Evolutionary conservation across 1,140 invertebrate genomes (phyloP), one percentile per base, ranked within the genome.

Genomic region (Drosophila kanapiae): DNA sequence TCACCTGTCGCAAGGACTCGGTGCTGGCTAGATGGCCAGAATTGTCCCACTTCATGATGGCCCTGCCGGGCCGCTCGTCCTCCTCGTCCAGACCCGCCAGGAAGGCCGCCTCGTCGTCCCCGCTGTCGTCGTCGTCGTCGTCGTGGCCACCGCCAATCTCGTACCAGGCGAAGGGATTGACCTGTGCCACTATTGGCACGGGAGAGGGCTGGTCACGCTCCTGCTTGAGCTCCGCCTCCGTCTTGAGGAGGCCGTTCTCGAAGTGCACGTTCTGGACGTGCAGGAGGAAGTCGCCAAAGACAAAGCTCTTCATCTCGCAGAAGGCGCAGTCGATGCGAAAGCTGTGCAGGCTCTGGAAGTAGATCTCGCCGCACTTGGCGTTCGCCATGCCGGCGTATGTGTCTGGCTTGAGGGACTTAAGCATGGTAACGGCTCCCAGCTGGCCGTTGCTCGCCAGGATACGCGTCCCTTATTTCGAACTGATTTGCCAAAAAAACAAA

Each of bases 331-430:
- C 78, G 23, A 92, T 92, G 53, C 80, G 84, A 58, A 86, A 92
- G 60, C 78, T 82, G 49, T 75, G 58, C 10, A 80, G 57, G 61
- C 81, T 91, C 59, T 92, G 74, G 43, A 92, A 92, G 63, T 79
- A 92, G 38, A 92, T 85, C 54, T 92, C 91, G 31, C 91, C 91
- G 54, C 91, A 92, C 61, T 91, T 92, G 58, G 86, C 85, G 53
- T 90, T 90, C 29, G 85, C 78, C 53, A 67, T 69, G 18, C 78
- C 82, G 29, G 86, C 85, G 51, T 81, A 90, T 16, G 85, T 90
- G 68, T 82, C 75, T 49, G 85, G 67, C 40, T 67, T 79, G 2
- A 91, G 70, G 53, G 86, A 54, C 75, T 91, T 90, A 4, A 90
- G 68, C 85, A 88, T 88, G 72, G n/a, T 77, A 31, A 42, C 23